Conservation (phyloP, 1,140 invertebrate species). For the Brachionus plicatilis region DNA sequence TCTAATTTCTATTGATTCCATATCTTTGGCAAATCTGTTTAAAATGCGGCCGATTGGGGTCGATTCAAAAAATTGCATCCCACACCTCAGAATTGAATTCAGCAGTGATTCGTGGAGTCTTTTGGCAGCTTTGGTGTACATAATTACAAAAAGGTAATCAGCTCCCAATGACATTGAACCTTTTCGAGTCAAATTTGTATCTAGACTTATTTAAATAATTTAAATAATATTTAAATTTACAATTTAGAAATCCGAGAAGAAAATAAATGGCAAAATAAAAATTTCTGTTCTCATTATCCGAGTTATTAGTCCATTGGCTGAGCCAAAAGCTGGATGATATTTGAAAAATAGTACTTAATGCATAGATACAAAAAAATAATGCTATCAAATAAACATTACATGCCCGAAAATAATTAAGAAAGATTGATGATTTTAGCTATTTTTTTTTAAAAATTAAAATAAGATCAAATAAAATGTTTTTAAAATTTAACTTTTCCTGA, state of each 20-base stretch:
- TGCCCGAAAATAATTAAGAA: conserved; percentile 14
- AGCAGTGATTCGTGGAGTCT: neutral
- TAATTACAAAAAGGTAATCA: neutral
- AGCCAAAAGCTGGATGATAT: conserved; percentile 27
- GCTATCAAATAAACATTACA: neutral
- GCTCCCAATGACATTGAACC: neutral
- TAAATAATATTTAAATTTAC: neutral
- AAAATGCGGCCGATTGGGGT: conserved; percentile 72
- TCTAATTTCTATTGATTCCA: conserved; percentile 57
- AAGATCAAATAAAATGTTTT: neutral
- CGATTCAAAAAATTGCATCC: conserved; percentile 66
- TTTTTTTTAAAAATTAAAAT: neutral
- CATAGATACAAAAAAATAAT: neutral
- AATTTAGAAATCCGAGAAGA: neutral
- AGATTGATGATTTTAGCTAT: conserved; percentile 14
- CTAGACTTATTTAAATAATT: neutral
- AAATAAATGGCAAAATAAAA: conserved; percentile 24
- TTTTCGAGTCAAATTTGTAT: neutral
- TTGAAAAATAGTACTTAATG: neutral
- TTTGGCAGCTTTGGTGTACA: neutral
- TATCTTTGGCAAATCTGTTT: conserved; percentile 64
- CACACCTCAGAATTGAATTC: conserved; percentile 63
- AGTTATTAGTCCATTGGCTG: neutral
- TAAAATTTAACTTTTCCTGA: neutral
- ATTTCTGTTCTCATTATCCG: neutral